phyloP scores from a whole-genome alignment of 2,113 vertebrate genomes.

The Microtus montanus region DNA sequence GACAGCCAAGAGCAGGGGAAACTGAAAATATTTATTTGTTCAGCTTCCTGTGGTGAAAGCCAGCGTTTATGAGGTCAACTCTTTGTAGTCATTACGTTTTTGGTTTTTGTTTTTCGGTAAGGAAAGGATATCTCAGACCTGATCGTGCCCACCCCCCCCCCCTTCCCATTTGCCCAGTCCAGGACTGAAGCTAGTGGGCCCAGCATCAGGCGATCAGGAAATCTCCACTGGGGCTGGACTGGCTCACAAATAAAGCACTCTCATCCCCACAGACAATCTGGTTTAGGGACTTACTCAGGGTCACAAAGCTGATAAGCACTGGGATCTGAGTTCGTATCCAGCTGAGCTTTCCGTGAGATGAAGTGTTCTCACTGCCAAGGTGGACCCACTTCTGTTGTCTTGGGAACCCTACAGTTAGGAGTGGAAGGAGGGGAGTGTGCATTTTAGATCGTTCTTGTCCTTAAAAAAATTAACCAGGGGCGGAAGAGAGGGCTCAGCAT shows the following conservation, averaged over 20 bases:
- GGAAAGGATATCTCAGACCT: neutral
- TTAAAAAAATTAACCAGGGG: neutral
- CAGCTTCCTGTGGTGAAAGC: conserved; percentile 79
- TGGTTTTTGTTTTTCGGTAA: too few species aligned
- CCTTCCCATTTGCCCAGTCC: neutral
- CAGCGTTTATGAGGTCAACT: conserved; percentile 59
- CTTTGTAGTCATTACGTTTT: neutral
- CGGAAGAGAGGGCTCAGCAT: neutral
- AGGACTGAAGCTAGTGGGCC: fast-evolving
- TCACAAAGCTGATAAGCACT: neutral
- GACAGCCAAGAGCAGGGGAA: conserved; percentile 68
- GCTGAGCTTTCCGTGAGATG: neutral
- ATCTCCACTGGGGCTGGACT: fast-evolving
- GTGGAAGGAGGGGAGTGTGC: neutral
- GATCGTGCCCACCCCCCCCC: neutral
- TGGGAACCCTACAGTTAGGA: neutral
- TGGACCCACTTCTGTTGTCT: neutral
- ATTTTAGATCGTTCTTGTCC: neutral
- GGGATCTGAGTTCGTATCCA: neutral
- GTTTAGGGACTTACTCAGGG: neutral
- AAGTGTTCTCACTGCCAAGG: neutral
- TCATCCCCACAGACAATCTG: fast-evolving
- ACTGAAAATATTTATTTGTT: conserved; percentile 82
- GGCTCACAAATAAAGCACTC: neutral
- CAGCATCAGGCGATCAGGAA: fast-evolving